phyloP scores from a whole-genome alignment of 2,888 invertebrate genomes.

The Torymus texanus region DNA sequence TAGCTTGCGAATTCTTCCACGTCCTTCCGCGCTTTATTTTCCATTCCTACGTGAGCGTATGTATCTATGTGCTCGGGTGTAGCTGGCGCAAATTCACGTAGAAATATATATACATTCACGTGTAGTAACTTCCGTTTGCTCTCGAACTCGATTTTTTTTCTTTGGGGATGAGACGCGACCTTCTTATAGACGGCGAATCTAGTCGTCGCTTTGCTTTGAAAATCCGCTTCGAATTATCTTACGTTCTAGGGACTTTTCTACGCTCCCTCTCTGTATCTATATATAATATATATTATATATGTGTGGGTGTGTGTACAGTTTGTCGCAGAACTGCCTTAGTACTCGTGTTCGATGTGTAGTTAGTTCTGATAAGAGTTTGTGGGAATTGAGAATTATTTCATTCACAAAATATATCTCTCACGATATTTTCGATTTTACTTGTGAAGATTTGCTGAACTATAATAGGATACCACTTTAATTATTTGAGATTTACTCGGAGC shows the following conservation, averaged over 20 bases:
- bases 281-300: too few relatives aligned
- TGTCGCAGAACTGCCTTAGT: not conserved
- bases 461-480: too few relatives aligned
- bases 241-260: conserved; percentile 17
- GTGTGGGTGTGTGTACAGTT: too few relatives aligned
- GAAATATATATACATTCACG: not conserved
- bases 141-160: conserved; percentile 16
- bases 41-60: not conserved
- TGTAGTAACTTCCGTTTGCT: not conserved
- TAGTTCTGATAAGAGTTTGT: not conserved
- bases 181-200: not conserved
- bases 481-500: too few relatives aligned
- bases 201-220: conserved; percentile 39
- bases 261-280: not conserved
- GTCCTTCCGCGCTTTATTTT: not conserved
- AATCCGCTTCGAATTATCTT: conserved; percentile 47
- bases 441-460: too few relatives aligned
- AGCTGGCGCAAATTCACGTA: not conserved
- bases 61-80: not conserved
- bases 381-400: conserved; percentile 29
- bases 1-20: not conserved
- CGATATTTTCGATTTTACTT: conserved; percentile 1
- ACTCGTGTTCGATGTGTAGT: not conserved
- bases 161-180: conserved; percentile 17
- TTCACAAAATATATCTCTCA: conserved; percentile 7